phyloP scores from a whole-genome alignment of 2,888 invertebrate species.

The Drosophila setosimentum region DNA sequence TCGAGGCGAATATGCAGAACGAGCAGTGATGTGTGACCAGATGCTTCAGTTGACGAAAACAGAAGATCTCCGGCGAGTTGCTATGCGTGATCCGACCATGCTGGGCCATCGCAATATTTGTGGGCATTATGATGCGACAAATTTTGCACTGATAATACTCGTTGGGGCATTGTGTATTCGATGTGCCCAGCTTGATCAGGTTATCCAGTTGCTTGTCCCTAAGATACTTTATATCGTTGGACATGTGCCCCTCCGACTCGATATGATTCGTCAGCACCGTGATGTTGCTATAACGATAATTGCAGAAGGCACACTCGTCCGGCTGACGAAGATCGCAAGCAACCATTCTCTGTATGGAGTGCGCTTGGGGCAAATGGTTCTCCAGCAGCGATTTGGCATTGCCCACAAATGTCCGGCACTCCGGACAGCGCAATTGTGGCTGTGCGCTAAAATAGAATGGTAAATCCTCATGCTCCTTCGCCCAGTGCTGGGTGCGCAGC shows the following conservation, averaged over 20 bases:
- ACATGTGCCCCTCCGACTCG: slow-evolving; percentile 52
- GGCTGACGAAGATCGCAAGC: slow-evolving; percentile 73
- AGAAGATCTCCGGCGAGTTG: slow-evolving; percentile 52
- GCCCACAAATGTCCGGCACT: slow-evolving; percentile 64
- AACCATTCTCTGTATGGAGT: slow-evolving; percentile 81
- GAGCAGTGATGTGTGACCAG: slow-evolving; percentile 86
- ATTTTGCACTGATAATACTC: slow-evolving; percentile 76
- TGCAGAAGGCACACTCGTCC: slow-evolving; percentile 73
- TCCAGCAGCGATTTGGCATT: slow-evolving; percentile 61
- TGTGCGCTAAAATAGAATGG: slow-evolving; percentile 79
- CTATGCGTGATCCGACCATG: slow-evolving; percentile 65
- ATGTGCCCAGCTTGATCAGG: slow-evolving; percentile 53
- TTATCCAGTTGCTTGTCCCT: slow-evolving; percentile 46
- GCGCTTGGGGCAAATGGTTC: slow-evolving; percentile 57
- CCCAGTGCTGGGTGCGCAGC: slow-evolving; percentile 70
- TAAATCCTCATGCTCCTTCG: slow-evolving; percentile 44
- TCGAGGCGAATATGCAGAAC: slow-evolving; percentile 84
- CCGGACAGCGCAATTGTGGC: slow-evolving; percentile 70
- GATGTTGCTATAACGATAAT: slow-evolving; percentile 44
- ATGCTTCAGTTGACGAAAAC: slow-evolving; percentile 70
- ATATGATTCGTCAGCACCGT: slow-evolving; percentile 62
- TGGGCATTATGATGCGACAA: slow-evolving; percentile 76
- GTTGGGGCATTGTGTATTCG: neutral
- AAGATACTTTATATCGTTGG: slow-evolving; percentile 74
- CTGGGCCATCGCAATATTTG: slow-evolving; percentile 63